Conservation (phyloP, 2,888 invertebrate species). For the Exephanes ischioxanthus region DNA sequence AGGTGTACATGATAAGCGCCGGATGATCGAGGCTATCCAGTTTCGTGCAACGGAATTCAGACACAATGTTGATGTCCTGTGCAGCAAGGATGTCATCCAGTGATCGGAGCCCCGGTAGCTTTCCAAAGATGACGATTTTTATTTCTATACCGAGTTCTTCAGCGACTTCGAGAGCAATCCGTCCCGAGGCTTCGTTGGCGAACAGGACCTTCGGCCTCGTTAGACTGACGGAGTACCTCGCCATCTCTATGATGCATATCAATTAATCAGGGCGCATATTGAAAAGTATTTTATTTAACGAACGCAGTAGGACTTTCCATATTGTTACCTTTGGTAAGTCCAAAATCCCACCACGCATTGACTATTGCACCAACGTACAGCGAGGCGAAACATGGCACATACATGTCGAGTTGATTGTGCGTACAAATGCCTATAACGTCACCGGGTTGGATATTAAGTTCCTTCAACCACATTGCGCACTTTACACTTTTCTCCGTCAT, state of each 20-base stretch:
- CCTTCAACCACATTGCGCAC: constrained; percentile 79
- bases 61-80: constrained; percentile 63
- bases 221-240: constrained; percentile 72
- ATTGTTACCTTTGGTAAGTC: constrained; percentile 72
- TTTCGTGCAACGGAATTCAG: constrained; percentile 69
- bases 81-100: constrained; percentile 71
- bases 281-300: neutral
- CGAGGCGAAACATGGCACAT: constrained; percentile 76
- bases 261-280: neutral
- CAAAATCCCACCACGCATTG: constrained; percentile 77
- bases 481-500: constrained; percentile 74
- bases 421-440: constrained; percentile 77
- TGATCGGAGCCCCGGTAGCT: constrained; percentile 62
- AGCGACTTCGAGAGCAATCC: constrained; percentile 60
- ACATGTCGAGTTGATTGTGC: constrained; percentile 74
- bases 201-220: constrained; percentile 78
- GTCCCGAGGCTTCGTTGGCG: constrained; percentile 59
- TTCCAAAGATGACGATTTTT: constrained; percentile 73
- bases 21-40: constrained; percentile 62
- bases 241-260: constrained; percentile 69
- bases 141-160: constrained; percentile 66
- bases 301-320: neutral
- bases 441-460: constrained; percentile 72
- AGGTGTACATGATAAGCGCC: constrained; percentile 72
- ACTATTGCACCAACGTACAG: constrained; percentile 75